Base-by-base conservation (phyloP, 2,888 invertebrate genomes). In the Sinhomidia bicolor region DNA sequence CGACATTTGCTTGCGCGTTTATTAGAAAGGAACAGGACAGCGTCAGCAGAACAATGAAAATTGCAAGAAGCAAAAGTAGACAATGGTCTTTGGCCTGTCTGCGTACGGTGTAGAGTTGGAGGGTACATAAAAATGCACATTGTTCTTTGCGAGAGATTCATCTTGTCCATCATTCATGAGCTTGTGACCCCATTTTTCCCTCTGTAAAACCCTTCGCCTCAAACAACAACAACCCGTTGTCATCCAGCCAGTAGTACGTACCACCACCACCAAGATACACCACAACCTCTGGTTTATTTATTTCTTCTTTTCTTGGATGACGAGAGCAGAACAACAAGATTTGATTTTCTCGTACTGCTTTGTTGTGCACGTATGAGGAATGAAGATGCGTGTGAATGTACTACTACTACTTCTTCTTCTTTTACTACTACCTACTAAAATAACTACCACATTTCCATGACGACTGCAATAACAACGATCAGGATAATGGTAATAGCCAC, bases 81-180 rank as follows among this genome's bases (percentile, higher is more conserved):
- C 7, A 36, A 65, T 17, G 36, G 17, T 65, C n/a, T n/a, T n/a
- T n/a, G n/a, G 36, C 17, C 17, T 36, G 6, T 7, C 17, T 54
- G 79, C 29, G 7, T 41, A 14, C 26, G n/a, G 23, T 32, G 14
- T 44, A 47, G 14, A 41, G n/a, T n/a, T n/a, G 54, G 23, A 26
- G 20, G 44, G 47, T 47, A 65, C 41, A 81, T 51, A 81, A 65
- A 68, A 71, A 71, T 54, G 20, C 32, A 17, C 51, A 51, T 83
- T 68, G 82, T 76, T 76, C 57, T 79, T n/a, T 57, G 12, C 26
- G 29, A 41, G 57, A 20, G 41, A 36, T 78, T 36, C 74, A 85
- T n/a, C 85, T 85, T 85, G 85, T 85, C 85, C 85, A 85, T 85
- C 85, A 85, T 85, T 85, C 85, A 85, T 85, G 85, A 85, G 85